phyloP scores from a whole-genome alignment of 2,113 vertebrate species.

The Leptocoma aspasia region DNA sequence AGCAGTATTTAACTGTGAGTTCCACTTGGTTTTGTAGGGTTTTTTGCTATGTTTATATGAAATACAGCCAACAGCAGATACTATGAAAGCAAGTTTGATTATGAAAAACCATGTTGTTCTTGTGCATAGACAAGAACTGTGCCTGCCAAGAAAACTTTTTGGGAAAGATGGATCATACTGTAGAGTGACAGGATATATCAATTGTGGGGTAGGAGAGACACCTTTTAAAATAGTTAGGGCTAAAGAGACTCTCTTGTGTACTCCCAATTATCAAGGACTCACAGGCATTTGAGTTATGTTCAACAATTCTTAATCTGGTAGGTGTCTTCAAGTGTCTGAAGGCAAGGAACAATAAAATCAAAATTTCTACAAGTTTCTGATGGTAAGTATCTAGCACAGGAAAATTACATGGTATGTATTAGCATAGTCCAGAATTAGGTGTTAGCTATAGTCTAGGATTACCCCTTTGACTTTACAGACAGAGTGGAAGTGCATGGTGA shows the following conservation, averaged over 20 bases:
- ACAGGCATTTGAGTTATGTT: background rate
- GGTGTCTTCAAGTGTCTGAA: background rate
- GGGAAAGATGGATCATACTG: background rate
- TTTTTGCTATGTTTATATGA: background rate
- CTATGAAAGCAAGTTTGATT: background rate
- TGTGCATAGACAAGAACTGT: background rate
- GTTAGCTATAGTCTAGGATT: background rate
- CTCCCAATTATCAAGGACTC: background rate
- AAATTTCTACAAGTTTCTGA: background rate
- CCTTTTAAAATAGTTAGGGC: background rate
- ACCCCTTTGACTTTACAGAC: background rate
- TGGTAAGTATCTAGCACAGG: constrained; percentile 4
- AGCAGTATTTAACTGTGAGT: background rate
- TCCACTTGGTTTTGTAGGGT: background rate
- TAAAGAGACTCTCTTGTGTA: background rate
- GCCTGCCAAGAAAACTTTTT: background rate
- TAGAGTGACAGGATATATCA: background rate
- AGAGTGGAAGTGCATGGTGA: background rate
- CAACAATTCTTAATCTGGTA: background rate
- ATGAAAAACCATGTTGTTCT: background rate
- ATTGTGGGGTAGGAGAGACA: background rate
- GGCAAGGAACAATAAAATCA: background rate
- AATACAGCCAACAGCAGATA: background rate
- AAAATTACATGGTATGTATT: background rate
- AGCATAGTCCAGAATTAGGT: no score